Conservation (phyloP, 2,888 invertebrate genomes). For the Lasioglossum leucozonium region DNA sequence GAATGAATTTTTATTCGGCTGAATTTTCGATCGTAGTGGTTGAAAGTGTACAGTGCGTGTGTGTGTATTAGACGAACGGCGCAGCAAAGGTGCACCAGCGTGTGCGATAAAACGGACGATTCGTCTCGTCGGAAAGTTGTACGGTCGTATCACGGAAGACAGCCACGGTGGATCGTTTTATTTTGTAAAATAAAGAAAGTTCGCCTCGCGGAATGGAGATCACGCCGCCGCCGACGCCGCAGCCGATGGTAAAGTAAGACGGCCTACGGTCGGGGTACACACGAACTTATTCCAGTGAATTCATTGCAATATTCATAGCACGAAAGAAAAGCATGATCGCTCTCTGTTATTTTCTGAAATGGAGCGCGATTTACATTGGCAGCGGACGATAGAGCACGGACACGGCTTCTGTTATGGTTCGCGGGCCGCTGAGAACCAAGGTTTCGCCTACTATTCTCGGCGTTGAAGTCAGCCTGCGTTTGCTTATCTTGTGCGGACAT, state of each 20-base stretch:
- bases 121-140: background rate
- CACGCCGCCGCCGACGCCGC: too few species aligned
- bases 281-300: background rate
- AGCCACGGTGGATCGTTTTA: conserved; percentile 2
- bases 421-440: background rate
- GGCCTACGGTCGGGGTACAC: background rate
- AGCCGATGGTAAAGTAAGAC: background rate
- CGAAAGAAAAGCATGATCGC: conserved; percentile 18
- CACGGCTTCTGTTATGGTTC: background rate
- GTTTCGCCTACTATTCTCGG: background rate
- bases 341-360: conserved; percentile 16
- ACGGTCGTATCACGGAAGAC: conserved; percentile 10
- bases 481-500: background rate
- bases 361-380: conserved; percentile 12
- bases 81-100: background rate
- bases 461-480: background rate
- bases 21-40: background rate
- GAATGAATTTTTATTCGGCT: background rate
- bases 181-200: background rate
- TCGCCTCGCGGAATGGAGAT: background rate
- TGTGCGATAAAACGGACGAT: background rate
- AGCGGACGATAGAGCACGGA: conserved; percentile 22
- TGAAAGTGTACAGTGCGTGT: background rate
- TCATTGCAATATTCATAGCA: conserved; percentile 12
- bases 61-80: background rate